A percentile compares a stretch with the other conserved stretches of the same genome.
Conservation (phyloP, 1,140 invertebrate genomes). For the Drosophila erecta region DNA sequence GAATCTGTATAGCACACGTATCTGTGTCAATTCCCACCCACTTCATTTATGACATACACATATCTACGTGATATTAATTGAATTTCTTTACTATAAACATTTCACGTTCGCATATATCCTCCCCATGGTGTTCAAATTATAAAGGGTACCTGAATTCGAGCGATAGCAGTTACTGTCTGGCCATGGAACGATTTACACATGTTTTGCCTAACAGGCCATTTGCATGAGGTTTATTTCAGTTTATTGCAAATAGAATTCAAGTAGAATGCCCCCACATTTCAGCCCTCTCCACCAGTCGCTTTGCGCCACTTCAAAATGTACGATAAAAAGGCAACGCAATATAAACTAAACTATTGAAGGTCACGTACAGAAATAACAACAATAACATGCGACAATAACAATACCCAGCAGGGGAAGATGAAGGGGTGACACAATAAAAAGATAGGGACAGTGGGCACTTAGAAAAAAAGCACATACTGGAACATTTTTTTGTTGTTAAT, state of each 20-base stretch:
- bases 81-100: background rate
- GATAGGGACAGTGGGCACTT: constrained; percentile 7
- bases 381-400: constrained; percentile 53
- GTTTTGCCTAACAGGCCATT: constrained; percentile 42
- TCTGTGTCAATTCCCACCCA: no score
- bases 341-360: constrained; percentile 70
- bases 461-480: background rate
- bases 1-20: no score
- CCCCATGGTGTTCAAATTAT: background rate
- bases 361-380: constrained; percentile 68
- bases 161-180: constrained; percentile 40
- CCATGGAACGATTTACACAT: constrained; percentile 50
- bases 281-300: constrained; percentile 10
- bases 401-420: constrained; percentile 27
- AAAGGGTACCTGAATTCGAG: constrained; percentile 13
- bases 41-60: background rate
- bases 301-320: constrained; percentile 59
- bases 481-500: no score
- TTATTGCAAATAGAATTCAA: constrained; percentile 63
- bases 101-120: background rate
- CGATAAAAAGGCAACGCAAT: constrained; percentile 76
- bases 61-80: constrained; percentile 1
- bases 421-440: constrained; percentile 12
- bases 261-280: constrained; percentile 22
- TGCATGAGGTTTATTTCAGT: constrained; percentile 55